These are phyloP conservation scores for Bucorvus abyssinicus DNA, from an alignment of 2,797 vertebrate genomes.

Conservation along the genomic window DNA sequence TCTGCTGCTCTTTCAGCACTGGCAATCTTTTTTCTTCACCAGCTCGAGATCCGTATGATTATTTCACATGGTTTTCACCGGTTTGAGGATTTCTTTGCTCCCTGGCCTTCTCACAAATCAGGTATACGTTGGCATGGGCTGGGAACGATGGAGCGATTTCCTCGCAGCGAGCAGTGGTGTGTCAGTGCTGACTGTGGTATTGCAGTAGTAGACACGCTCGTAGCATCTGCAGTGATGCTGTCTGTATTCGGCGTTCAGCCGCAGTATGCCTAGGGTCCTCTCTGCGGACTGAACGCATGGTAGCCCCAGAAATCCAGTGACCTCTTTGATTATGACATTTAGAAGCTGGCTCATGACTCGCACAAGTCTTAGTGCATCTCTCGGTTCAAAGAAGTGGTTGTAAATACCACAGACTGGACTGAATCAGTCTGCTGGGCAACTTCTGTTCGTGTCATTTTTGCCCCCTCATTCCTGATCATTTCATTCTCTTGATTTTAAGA, in stretches of 20 bases:
- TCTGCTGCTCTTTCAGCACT: background rate
- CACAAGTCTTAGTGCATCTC: background rate
- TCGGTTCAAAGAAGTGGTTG: background rate
- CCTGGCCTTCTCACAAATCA: conserved; percentile 36
- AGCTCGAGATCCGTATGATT: background rate
- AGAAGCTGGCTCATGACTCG: background rate
- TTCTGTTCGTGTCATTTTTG: background rate
- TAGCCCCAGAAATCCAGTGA: background rate
- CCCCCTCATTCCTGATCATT: background rate
- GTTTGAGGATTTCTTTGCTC: conserved; percentile 22
- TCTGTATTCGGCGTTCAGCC: background rate
- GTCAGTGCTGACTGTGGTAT: conserved; percentile 15
- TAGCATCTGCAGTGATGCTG: background rate
- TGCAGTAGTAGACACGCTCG: background rate
- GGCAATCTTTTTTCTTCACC: background rate
- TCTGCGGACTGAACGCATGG: fast-evolving
- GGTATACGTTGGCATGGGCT: background rate
- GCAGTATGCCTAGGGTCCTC: background rate
- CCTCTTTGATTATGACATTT: background rate
- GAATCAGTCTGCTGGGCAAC: background rate
- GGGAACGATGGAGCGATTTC: conserved; percentile 14
- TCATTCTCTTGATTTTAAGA: background rate
- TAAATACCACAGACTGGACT: background rate
- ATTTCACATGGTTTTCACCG: background rate
- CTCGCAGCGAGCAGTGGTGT: conserved; percentile 15